phyloP scores from a whole-genome alignment of 2,113 vertebrate species.

The Phodopus roborovskii region DNA sequence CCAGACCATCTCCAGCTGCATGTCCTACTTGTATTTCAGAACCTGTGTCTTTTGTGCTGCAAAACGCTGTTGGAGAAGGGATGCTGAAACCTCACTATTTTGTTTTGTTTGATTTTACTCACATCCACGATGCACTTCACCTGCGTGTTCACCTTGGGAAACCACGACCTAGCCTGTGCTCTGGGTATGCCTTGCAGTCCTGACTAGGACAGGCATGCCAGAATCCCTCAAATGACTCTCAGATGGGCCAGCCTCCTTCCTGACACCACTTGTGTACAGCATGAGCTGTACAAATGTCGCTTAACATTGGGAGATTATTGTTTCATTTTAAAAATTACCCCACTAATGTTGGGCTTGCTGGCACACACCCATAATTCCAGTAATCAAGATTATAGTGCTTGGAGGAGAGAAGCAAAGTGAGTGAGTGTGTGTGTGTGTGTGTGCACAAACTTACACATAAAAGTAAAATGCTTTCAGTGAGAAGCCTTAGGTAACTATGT shows the following conservation, averaged over 20 bases:
- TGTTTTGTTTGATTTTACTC: background rate
- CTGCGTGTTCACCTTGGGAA: fast-evolving
- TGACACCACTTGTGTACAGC: background rate
- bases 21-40: constrained; percentile 62
- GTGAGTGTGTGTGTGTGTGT: background rate
- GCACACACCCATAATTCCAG: background rate
- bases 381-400: too few relatives aligned
- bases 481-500: background rate
- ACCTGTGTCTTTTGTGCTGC: constrained; percentile 48
- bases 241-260: too few relatives aligned
- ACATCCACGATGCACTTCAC: background rate
- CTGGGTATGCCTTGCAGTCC: fast-evolving
- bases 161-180: fast-evolving
- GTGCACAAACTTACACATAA: background rate
- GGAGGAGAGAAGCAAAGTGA: background rate
- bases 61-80: constrained; percentile 57
- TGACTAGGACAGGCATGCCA: background rate
- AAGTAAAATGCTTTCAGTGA: background rate
- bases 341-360: background rate
- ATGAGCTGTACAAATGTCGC: background rate
- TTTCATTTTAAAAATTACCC: background rate
- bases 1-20: constrained; percentile 73
- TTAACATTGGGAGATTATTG: background rate
- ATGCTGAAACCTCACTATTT: background rate
- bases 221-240: background rate